Evolutionary conservation across 2,113 vertebrate species (phyloP).

Genomic region (Lamprotornis superbus): DNA sequence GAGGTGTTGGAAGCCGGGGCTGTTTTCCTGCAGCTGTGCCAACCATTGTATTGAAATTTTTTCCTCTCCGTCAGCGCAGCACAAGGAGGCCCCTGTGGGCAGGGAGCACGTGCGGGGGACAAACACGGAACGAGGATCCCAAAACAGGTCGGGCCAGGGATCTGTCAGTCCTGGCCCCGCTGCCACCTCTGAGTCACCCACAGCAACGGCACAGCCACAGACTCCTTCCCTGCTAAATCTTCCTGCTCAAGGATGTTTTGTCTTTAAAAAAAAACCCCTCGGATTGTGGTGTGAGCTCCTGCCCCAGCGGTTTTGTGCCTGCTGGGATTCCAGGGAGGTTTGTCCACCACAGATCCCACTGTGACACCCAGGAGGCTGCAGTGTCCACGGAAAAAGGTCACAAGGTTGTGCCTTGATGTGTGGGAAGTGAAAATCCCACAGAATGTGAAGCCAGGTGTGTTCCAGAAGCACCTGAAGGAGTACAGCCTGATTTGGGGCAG

Average conservation of each 20-base stretch:
- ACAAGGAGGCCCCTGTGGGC: neutral
- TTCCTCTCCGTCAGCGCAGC: neutral
- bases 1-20: neutral
- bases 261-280: rapidly evolving
- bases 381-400: rapidly evolving
- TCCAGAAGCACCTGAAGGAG: neutral
- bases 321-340: rapidly evolving
- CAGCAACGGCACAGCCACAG: neutral
- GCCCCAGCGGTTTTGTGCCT: neutral
- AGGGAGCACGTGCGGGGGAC: neutral
- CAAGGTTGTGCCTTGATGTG: rapidly evolving
- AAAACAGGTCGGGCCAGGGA: neutral
- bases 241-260: neutral
- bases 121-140: neutral
- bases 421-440: neutral
- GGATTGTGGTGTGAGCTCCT: rapidly evolving
- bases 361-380: neutral
- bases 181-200: neutral
- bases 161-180: neutral
- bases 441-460: neutral
- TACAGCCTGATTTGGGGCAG: neutral
- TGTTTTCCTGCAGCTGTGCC: constrained; percentile 8
- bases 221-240: neutral
- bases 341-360: neutral
- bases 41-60: neutral